Evolutionary conservation across 2,888 invertebrate species (phyloP), one percentile per base, ranked within the genome.

Genomic region (Rhagophthalmus giganteus): DNA sequence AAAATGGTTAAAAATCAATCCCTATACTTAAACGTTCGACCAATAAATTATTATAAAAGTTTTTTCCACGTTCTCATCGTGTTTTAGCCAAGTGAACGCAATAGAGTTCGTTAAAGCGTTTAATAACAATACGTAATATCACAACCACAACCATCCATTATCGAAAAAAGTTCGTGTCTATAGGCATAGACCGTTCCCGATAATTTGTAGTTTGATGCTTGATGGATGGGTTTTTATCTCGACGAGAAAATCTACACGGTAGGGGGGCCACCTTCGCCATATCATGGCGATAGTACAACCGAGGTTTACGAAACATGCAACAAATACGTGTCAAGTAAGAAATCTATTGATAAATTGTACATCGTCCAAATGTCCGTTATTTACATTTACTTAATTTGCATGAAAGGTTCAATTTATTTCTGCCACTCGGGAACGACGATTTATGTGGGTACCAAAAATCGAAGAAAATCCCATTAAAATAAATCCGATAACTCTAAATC

Each of bases 401-500:
- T 20, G 3, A 20, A 20, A 20, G 4, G 20, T 20, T 20, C 20
- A 20, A 20, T 20, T 20, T 20, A 20, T 20, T 20, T 20, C 7
- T 20, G 4, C 20, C 20, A 20, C 20, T 20, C n/a, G n/a, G n/a
- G n/a, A n/a, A n/a, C n/a, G n/a, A n/a, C n/a, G n/a, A n/a, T n/a
- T n/a, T n/a, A n/a, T n/a, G n/a, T n/a, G n/a, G n/a, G n/a, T n/a
- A n/a, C n/a, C n/a, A n/a, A n/a, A n/a, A n/a, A n/a, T n/a, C n/a
- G n/a, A 34, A 20, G 24, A 16, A 34, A 34, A 34, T 9, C 20
- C 45, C 20, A 39, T 44, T 46, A 55, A 55, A 48, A 55, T 44
- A 55, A 58, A 54, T 52, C 59, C 51, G 53, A 55, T 55, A 55
- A 57, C 54, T 47, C 47, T 53, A 59, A 59, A 59, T 48, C 42